phyloP scores from a whole-genome alignment of 30 jellyfish, hydroid and myxozoan genomes.

The Turritopsis rubra region DNA sequence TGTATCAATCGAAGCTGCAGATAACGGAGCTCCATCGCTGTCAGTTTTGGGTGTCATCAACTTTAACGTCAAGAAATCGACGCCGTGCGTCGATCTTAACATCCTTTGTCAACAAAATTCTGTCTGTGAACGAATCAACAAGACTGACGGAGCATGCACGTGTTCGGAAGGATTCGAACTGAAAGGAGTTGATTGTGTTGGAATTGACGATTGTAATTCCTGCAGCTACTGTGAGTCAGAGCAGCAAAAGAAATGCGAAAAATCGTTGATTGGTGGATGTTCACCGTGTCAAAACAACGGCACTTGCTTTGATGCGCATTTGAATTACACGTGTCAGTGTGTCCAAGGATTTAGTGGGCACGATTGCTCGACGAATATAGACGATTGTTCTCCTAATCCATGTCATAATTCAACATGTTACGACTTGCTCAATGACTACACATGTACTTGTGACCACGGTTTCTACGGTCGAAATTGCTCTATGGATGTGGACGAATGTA shows the following conservation, averaged over 20 bases:
- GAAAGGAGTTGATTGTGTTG: constrained; percentile 38
- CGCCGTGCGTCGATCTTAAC: constrained; percentile 56
- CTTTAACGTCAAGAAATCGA: constrained; percentile 34
- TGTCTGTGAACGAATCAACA: constrained; percentile 61
- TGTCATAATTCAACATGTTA: constrained; percentile 76
- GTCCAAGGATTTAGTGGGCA: constrained; percentile 69
- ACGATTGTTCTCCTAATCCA: constrained; percentile 70
- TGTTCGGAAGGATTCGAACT: constrained; percentile 57
- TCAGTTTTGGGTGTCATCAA: constrained; percentile 38
- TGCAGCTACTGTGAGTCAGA: constrained; percentile 44
- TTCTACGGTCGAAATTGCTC: constrained; percentile 62
- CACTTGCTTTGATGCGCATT: constrained; percentile 46
- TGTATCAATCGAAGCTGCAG: constrained; percentile 45
- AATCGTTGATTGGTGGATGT: background rate
- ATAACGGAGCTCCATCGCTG: constrained; percentile 75
- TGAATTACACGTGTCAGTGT: constrained; percentile 63
- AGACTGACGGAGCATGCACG: constrained; percentile 45
- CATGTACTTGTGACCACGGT: constrained; percentile 50
- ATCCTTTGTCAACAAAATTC: constrained; percentile 41
- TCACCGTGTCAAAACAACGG: constrained; percentile 64
- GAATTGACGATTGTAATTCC: constrained; percentile 61
- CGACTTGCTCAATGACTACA: constrained; percentile 36
- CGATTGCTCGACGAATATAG: constrained; percentile 57
- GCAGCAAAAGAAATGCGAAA: background rate
- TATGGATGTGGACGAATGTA: constrained; percentile 40